Conservation (phyloP, 2,113 vertebrate genomes). For the Chaetops frenatus region DNA sequence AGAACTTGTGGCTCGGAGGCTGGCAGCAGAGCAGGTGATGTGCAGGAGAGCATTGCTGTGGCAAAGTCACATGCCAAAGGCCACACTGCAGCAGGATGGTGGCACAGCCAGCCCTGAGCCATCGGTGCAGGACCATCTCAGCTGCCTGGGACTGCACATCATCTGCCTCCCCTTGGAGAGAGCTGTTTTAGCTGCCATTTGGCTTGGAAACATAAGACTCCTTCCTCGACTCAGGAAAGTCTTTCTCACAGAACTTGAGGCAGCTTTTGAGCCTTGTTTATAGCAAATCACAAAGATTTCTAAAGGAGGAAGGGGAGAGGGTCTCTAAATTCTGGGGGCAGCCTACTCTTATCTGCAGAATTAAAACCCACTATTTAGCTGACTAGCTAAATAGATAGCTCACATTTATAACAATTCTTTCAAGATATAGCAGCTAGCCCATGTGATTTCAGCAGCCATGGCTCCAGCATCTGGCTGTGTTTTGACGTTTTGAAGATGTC, state of each 20-base stretch:
- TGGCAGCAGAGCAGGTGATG: not conserved
- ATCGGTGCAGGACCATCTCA: not conserved
- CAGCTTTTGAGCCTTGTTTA: not conserved
- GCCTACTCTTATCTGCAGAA: not conserved
- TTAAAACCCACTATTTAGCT: conserved; percentile 26
- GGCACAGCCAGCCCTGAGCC: not conserved
- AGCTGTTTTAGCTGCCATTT: not conserved
- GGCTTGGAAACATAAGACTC: not conserved
- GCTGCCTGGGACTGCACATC: not conserved
- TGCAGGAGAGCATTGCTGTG: not conserved
- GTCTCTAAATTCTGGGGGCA: not conserved
- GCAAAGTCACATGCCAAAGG: not conserved
- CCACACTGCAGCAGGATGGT: not conserved
- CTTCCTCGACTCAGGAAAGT: not conserved
- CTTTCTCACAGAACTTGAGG: not conserved
- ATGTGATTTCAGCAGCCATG: conserved; percentile 58
- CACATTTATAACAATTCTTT: conserved; percentile 35
- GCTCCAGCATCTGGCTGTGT: conserved; percentile 69
- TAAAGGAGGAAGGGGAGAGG: not conserved
- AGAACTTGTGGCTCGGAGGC: not conserved
- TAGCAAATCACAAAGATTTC: not conserved
- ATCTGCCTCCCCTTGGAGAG: not conserved
- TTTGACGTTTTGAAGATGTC: conserved; percentile 70
- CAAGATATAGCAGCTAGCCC: conserved; percentile 52
- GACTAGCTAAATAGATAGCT: conserved; percentile 45